phyloP scores from a whole-genome alignment of 2,888 invertebrate genomes.

The Ephialtes manifestator region DNA sequence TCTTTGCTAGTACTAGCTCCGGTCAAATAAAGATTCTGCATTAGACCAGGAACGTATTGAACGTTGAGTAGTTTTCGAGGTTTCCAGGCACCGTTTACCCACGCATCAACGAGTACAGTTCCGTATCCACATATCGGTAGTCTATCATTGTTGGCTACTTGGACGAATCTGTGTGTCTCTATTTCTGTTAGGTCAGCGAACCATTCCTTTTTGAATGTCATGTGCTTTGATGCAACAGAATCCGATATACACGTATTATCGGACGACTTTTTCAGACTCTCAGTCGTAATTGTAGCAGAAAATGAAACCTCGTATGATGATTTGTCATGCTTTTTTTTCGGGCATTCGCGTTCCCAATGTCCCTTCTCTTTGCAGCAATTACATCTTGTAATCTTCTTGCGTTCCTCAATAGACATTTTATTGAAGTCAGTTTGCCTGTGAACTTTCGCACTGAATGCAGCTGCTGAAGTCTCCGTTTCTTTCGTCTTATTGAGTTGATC shows the following conservation, averaged over 20 bases:
- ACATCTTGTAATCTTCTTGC: conserved; percentile 35
- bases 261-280: background rate
- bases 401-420: conserved; percentile 14
- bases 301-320: background rate
- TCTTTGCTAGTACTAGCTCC: conserved; percentile 11
- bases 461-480: background rate
- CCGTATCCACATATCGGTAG: conserved; percentile 29
- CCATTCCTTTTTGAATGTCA: conserved; percentile 36
- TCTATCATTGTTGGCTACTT: conserved; percentile 33
- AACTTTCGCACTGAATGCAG: background rate
- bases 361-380: conserved; percentile 24
- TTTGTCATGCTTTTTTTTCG: conserved; percentile 4
- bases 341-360: conserved; percentile 53
- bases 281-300: conserved; percentile 1
- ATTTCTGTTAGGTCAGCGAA: conserved; percentile 16
- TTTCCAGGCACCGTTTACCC: conserved; percentile 20
- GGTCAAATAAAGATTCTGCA: conserved; percentile 11
- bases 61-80: conserved; percentile 38
- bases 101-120: conserved; percentile 14
- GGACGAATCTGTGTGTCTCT: conserved; percentile 8
- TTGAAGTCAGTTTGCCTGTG: background rate
- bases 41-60: conserved; percentile 28
- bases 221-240: conserved; percentile 45
- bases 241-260: conserved; percentile 39
- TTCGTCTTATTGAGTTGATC: conserved; percentile 45